Conservation (phyloP, 2,888 invertebrate genomes). For the Asteroscopus sphinx region DNA sequence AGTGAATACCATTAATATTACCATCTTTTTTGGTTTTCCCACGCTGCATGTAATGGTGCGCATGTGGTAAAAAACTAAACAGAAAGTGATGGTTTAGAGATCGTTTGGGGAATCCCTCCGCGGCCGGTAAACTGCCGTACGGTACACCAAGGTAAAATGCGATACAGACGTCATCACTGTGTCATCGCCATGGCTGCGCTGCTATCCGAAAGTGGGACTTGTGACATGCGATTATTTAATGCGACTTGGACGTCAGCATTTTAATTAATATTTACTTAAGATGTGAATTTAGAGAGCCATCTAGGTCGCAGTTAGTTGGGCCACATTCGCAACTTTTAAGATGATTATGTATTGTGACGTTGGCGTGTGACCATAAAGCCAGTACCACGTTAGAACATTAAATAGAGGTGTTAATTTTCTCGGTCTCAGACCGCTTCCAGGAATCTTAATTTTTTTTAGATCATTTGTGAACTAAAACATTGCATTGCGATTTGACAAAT, state of each 20-base stretch:
- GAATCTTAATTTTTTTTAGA: slow-evolving; percentile 8
- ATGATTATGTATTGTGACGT: slow-evolving; percentile 1
- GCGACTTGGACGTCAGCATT: slow-evolving; percentile 10
- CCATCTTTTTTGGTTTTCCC: slow-evolving; percentile 41
- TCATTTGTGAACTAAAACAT: slow-evolving; percentile 3
- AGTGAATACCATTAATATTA: slow-evolving; percentile 9
- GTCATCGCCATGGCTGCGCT: slow-evolving; percentile 32
- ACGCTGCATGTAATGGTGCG: slow-evolving; percentile 15
- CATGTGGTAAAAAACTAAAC: slow-evolving; percentile 27
- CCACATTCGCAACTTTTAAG: neutral
- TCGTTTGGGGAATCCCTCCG: slow-evolving; percentile 52
- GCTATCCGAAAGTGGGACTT: slow-evolving; percentile 40
- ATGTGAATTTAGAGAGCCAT: slow-evolving; percentile 3
- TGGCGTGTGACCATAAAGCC: neutral
- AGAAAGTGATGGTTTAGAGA: slow-evolving; percentile 45
- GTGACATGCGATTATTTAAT: slow-evolving; percentile 11
- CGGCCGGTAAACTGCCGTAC: slow-evolving; percentile 13
- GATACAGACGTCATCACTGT: slow-evolving; percentile 35
- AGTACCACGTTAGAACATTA: neutral
- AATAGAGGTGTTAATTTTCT: neutral
- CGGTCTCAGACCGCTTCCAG: neutral
- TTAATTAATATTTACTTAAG: slow-evolving; percentile 4
- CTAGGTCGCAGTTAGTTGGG: no score
- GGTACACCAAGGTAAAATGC: slow-evolving; percentile 24
- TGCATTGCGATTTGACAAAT: slow-evolving; percentile 24